These are phyloP conservation scores for Sarcophaga bullata DNA, from an alignment of 1,140 invertebrate species.

Conservation along the genomic window DNA sequence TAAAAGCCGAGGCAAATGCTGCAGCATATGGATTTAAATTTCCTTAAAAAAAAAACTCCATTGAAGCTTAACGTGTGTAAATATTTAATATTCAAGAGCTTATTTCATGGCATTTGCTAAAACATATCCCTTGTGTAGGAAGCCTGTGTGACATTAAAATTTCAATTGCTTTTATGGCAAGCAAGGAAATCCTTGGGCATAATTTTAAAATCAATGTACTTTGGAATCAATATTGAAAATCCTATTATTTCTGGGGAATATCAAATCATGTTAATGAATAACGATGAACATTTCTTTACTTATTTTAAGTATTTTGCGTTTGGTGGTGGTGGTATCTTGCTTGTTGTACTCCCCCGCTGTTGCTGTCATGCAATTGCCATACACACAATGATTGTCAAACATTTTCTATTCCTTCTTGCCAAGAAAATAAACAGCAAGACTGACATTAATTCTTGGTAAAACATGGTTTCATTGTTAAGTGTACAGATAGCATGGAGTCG, in stretches of 20 bases:
- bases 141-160: neutral
- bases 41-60: too few species aligned
- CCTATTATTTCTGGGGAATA: neutral
- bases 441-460: neutral
- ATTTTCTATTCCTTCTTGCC: neutral
- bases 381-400: neutral
- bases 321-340: neutral
- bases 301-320: neutral
- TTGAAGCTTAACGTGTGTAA: too few species aligned
- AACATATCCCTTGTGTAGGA: too few species aligned
- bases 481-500: neutral
- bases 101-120: too few species aligned
- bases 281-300: slow-evolving; percentile 9
- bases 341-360: neutral
- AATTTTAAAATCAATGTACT: slow-evolving; percentile 1
- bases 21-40: too few species aligned
- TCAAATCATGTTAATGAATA: slow-evolving; percentile 11
- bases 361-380: neutral
- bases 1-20: too few species aligned
- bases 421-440: neutral
- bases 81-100: too few species aligned
- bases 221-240: slow-evolving; percentile 16
- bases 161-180: neutral
- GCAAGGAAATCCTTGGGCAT: neutral
- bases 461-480: neutral